These are phyloP conservation scores for Drosophila nasuta DNA, from an alignment of 1,140 invertebrate genomes.

Conservation along the genomic window DNA sequence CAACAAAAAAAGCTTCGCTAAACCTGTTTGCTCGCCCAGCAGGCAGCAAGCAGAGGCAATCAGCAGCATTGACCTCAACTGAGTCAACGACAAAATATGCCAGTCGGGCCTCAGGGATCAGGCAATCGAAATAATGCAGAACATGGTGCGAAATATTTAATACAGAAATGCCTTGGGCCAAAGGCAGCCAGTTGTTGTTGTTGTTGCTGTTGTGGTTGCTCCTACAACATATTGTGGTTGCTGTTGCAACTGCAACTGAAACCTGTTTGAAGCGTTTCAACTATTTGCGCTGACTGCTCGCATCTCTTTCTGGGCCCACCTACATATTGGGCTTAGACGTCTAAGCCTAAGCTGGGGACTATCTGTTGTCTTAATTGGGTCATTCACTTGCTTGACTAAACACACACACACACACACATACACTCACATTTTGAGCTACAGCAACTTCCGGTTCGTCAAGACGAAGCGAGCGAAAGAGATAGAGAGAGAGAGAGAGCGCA, in stretches of 20 bases:
- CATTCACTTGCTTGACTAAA: conserved; percentile 77
- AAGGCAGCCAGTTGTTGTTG: conserved; percentile 42
- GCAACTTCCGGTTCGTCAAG: conserved; percentile 48
- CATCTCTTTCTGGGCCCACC: conserved; percentile 35
- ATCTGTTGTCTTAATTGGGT: conserved; percentile 74
- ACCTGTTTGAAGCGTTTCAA: conserved; percentile 40
- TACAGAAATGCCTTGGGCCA: conserved; percentile 70
- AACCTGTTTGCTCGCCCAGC: conserved; percentile 67
- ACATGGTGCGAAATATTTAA: conserved; percentile 83
- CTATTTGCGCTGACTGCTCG: conserved; percentile 22
- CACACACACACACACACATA: not conserved
- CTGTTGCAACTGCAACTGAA: conserved; percentile 40
- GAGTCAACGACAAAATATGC: conserved; percentile 82
- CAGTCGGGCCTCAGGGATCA: conserved; percentile 47
- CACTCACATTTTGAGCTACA: conserved; percentile 27
- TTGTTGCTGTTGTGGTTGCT: conserved; percentile 7
- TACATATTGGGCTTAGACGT: conserved; percentile 39
- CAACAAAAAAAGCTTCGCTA: conserved; percentile 21
- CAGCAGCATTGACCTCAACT: conserved; percentile 79
- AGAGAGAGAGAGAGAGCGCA: conserved; percentile 12
- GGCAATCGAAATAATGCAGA: conserved; percentile 80
- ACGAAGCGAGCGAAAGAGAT: conserved; percentile 11
- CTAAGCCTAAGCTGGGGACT: conserved; percentile 66
- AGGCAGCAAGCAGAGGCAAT: conserved; percentile 31
- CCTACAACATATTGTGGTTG: conserved; percentile 13